Evolutionary conservation across 2,888 invertebrate species (phyloP).

Genomic region (Melipona bicolor): DNA sequence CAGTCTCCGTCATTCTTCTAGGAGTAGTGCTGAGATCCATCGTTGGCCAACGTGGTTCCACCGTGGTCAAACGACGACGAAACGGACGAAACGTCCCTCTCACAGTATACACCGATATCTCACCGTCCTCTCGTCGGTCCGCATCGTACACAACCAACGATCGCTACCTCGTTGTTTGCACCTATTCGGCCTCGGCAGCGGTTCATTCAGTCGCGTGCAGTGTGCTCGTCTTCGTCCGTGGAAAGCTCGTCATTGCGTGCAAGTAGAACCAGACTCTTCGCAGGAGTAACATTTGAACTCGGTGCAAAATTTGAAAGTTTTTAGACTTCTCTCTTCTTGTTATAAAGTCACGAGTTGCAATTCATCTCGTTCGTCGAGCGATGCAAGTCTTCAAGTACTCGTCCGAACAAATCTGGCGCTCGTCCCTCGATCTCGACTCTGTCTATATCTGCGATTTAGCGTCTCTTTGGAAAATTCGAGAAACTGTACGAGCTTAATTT

Average conservation of each 20-base stretch:
- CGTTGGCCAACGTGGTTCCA: slow-evolving; percentile 4
- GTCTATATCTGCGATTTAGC: not conserved
- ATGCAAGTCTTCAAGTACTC: too few relatives aligned
- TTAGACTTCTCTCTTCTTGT: too few relatives aligned
- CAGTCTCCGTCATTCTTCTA: slow-evolving; percentile 81
- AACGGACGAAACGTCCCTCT: not conserved
- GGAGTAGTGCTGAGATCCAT: slow-evolving; percentile 86
- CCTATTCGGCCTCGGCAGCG: too few relatives aligned
- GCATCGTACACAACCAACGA: not conserved
- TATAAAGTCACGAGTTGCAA: too few relatives aligned
- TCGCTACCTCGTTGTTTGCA: not conserved
- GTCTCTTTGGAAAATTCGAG: not conserved
- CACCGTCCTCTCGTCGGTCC: slow-evolving; percentile 7
- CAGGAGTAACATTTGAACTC: too few relatives aligned
- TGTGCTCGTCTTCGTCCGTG: too few relatives aligned
- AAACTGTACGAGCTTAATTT: not conserved
- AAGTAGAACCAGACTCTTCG: too few relatives aligned
- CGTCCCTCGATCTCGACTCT: not conserved
- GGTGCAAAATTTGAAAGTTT: too few relatives aligned
- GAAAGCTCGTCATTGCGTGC: too few relatives aligned
- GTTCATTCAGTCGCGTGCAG: too few relatives aligned
- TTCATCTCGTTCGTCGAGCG: not conserved
- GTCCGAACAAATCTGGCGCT: too few relatives aligned
- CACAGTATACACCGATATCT: slow-evolving; percentile 16
- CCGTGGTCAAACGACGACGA: not conserved